Base-by-base conservation (phyloP, 2,888 invertebrate species). In the Leptinotarsa tumamoca region DNA sequence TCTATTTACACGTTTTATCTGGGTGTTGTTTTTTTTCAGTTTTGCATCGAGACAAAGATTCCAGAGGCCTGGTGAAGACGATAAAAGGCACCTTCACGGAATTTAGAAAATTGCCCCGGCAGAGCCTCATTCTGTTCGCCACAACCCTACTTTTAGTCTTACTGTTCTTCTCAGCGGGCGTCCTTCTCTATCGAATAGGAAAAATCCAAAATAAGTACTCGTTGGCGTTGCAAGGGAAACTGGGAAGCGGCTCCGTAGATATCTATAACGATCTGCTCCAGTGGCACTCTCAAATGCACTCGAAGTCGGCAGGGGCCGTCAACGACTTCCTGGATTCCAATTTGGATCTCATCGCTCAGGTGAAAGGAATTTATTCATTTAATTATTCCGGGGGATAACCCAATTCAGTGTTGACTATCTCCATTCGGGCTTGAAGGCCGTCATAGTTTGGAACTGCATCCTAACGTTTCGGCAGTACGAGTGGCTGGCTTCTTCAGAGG, bases 341-440 rank as follows among this genome's bases (percentile, higher is more conserved):
- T 90, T 90, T 95, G 82, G 91, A 95, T 87, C 92, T 95, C 89
- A 94, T 96, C 84, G 93, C 94, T 78, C 95, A 94, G 93, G 95
- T 94, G 87, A 73, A 52, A 13, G 51, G 2, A 70, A 18, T 33
- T 33, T 33, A 33, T 33, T 33, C 33, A 33, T 33, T 33, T 33
- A 33, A 33, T 33, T 33, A 33, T 33, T 33, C 10, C 33, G 10
- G 33, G 33, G 33, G 10, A 33, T 2, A 2, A 33, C 33, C 33
- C 10, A 33, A 33, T 33, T 33, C 2, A 33, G 7, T 33, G 10
- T 27, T 5, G 21, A 27, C 27, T 27, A 5, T 27, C 27, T 27
- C 27, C 27, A 27, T 27, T 27, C 27, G 5, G 27, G 27, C 5
- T 27, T 27, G 27, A 27, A 27, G 1, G 5, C 4, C 5, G 27